phyloP scores from a whole-genome alignment of 1,140 invertebrate genomes.

The Globodera rostochiensis region DNA sequence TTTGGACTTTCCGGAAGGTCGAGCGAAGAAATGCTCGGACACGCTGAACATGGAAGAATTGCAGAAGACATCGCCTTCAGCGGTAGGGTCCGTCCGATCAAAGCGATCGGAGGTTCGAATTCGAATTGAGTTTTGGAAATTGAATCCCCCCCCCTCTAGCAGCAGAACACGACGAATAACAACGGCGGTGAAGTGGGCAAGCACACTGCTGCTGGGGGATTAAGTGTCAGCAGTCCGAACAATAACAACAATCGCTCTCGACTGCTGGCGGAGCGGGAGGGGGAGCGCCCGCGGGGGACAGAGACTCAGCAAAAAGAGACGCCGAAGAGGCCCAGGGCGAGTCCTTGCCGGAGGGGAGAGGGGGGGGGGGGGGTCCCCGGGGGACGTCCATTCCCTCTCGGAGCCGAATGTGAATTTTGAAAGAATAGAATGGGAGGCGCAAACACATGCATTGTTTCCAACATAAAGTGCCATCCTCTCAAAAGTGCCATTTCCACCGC shows the following conservation, averaged over 20 bases:
- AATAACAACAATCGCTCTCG: neutral
- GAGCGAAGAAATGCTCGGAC: neutral
- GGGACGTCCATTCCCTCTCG: neutral
- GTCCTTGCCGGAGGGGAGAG: neutral
- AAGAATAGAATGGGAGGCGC: neutral
- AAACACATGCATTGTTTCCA: neutral
- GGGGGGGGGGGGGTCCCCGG: neutral
- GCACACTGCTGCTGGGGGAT: neutral
- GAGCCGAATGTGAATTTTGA: neutral
- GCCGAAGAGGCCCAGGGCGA: conserved; percentile 25
- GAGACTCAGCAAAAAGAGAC: neutral
- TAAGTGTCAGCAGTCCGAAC: conserved; percentile 23
- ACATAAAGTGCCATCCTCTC: neutral
- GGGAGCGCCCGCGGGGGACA: neutral
- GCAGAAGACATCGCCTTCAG: conserved; percentile 2
- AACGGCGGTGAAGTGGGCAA: conserved; percentile 5
- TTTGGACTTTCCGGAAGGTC: neutral
- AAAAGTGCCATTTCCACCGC: neutral
- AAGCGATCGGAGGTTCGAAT: conserved; percentile 8
- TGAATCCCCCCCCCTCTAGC: neutral
- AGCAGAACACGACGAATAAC: neutral
- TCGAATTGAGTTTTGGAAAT: neutral
- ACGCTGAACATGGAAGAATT: neutral
- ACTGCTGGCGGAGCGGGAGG: neutral
- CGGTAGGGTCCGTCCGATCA: neutral